Percentiles rank a stretch among this genome's conserved stretches.
Evolutionary conservation across 2,113 vertebrate genomes (phyloP).

Genomic region (Polypterus bichir): DNA sequence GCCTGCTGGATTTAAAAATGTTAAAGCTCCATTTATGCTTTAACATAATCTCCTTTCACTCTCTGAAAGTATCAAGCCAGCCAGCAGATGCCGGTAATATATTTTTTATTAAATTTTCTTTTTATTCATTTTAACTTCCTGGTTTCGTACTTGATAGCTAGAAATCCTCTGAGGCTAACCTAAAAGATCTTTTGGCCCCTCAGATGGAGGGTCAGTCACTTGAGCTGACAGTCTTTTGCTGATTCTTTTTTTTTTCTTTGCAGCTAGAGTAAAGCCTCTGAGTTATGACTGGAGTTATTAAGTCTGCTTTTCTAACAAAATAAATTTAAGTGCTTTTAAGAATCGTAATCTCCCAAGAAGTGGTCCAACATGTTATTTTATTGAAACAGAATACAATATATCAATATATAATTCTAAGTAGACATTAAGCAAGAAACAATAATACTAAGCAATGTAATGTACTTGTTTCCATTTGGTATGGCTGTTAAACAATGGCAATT

Average conservation of each 20-base stretch:
- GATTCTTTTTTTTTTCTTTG: constrained; percentile 45
- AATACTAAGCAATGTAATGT: constrained; percentile 19
- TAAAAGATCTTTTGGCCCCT: constrained; percentile 41
- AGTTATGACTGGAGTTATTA: constrained; percentile 41
- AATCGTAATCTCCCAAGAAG: constrained; percentile 35
- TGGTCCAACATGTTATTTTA: constrained; percentile 14
- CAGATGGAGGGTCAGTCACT: constrained; percentile 25
- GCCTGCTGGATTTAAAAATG: constrained; percentile 82
- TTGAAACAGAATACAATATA: constrained; percentile 16
- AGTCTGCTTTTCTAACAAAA: constrained; percentile 42
- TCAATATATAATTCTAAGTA: constrained; percentile 18
- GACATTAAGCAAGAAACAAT: constrained; percentile 10
- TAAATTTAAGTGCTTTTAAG: constrained; percentile 46
- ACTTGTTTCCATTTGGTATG: background rate
- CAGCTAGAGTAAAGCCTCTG: constrained; percentile 21
- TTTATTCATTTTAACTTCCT: constrained; percentile 40
- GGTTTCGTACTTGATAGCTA: constrained; percentile 50
- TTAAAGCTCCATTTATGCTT: constrained; percentile 87
- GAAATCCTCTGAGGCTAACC: constrained; percentile 49
- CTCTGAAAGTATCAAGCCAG: constrained; percentile 59
- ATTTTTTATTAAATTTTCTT: constrained; percentile 54
- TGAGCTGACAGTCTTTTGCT: constrained; percentile 40
- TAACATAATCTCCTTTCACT: constrained; percentile 86
- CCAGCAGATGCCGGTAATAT: constrained; percentile 53
- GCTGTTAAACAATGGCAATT: too few relatives aligned